Percentiles rank a stretch among this genome's conserved stretches.
Evolutionary conservation across 2,888 invertebrate species (phyloP).

Genomic region (Dryobota labecula): DNA sequence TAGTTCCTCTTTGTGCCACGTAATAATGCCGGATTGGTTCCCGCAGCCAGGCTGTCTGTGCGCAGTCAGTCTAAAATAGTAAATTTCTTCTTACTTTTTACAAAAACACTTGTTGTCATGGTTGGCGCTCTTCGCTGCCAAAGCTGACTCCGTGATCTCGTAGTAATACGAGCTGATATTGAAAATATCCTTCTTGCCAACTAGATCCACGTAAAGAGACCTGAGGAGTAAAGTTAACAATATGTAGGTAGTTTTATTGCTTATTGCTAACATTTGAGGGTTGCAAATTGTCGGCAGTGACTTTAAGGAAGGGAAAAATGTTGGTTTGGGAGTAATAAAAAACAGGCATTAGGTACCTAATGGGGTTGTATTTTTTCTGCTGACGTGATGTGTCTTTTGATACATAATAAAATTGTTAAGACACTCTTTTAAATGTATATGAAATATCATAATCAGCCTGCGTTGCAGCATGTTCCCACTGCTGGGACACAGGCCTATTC

Average conservation of each 20-base stretch:
- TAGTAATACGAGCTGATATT: conserved; percentile 88
- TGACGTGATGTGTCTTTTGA: background rate
- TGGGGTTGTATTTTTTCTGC: background rate
- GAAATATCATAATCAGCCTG: too few relatives aligned
- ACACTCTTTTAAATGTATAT: background rate
- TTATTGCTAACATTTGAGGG: background rate
- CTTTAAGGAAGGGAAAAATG: background rate
- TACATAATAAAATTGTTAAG: background rate
- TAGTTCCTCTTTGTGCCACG: too few relatives aligned
- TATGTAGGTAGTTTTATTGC: conserved; percentile 11
- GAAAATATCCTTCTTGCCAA: conserved; percentile 78
- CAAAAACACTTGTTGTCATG: conserved; percentile 90
- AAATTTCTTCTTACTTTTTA: conserved; percentile 60
- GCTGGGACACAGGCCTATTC: too few relatives aligned
- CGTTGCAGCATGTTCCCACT: too few relatives aligned
- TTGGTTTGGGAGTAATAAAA: conserved; percentile 2
- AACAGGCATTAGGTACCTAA: background rate
- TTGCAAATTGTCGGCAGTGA: background rate
- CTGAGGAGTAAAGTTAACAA: conserved; percentile 69
- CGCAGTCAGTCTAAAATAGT: background rate
- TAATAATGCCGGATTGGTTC: too few relatives aligned
- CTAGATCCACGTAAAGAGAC: conserved; percentile 84
- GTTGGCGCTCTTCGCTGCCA: conserved; percentile 84
- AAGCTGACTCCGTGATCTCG: conserved; percentile 80
- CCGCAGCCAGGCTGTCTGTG: too few relatives aligned